Base-by-base conservation (phyloP, 2,888 invertebrate species). In the Ennomos fuscantarius region DNA sequence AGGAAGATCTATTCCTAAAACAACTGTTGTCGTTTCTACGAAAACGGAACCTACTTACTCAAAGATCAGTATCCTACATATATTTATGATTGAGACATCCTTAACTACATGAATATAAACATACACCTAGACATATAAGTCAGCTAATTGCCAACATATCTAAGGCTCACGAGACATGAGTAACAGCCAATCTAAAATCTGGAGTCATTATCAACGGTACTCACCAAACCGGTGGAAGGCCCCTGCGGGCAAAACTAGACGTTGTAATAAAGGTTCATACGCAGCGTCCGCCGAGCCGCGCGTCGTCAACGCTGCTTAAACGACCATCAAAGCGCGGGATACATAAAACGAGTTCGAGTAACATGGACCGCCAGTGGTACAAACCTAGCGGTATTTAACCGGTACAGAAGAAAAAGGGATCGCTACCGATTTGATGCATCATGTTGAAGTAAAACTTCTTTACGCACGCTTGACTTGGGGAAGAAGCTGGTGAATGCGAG, bases 261-360 rank as follows among this genome's bases (percentile, higher is more conserved):
- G 46, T 44, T 47, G 56, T 56, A 63, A 68, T 75, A 76, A 68
- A 65, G 70, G 11, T 39, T 31, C 51, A 36, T 34, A 39, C 51
- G 34, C 40, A 33, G 15, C 44, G 53, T 36, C 44, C 47, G 42
- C 45, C 15, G 33, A 34, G 45, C 10, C 10, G 41, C 24, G 8
- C 8, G 33, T 32, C 33, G 31, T 35, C 45, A 39, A 10, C 70
- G 69, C 76, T 73, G 75, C 79, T 79, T 80, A 80, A 78, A 79
- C 83, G 75, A 73, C 82, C 82, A 84, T 87, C 85, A 86, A 85
- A 82, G 81, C 76, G 74, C 73, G 81, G 81, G 74, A 63, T 76
- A 83, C 84, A 84, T 86, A 80, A 84, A 84, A 82, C 81, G 33
- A 42, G 50, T 43, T 24, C 55, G 40, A 9, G 40, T 15, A 13